phyloP scores from a whole-genome alignment of 2,888 invertebrate genomes.

The Lissocephala sabroskyi region DNA sequence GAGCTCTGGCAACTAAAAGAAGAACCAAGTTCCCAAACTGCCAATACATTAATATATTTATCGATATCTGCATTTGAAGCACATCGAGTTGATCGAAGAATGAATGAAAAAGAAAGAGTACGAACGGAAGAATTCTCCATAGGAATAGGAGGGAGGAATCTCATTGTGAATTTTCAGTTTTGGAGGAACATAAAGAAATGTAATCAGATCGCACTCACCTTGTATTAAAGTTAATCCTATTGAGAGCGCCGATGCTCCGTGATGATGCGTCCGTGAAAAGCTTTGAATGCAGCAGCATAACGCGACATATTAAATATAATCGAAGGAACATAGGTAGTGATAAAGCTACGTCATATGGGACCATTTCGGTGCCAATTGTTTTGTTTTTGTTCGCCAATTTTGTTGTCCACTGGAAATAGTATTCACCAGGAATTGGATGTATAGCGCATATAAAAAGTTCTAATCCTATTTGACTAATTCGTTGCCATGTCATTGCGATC shows the following conservation, averaged over 20 bases:
- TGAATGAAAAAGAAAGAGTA: too few species aligned
- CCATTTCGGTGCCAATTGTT: constrained; percentile 79
- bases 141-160: too few species aligned
- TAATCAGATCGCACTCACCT: constrained; percentile 76
- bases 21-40: too few species aligned
- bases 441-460: constrained; percentile 97
- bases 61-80: too few species aligned
- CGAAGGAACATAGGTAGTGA: constrained; percentile 99
- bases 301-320: constrained; percentile 98
- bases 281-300: constrained; percentile 99
- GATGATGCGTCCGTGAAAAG: constrained; percentile 99
- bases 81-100: too few species aligned
- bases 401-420: constrained; percentile 96
- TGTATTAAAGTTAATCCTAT: constrained; percentile 99
- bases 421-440: constrained; percentile 98
- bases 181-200: too few species aligned
- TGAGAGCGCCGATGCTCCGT: constrained; percentile 96
- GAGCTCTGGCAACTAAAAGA: too few species aligned
- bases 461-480: constrained; percentile 92
- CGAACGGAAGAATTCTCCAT: too few species aligned
- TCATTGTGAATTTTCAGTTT: too few species aligned
- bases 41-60: too few species aligned
- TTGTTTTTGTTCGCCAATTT: constrained; percentile 92
- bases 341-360: constrained; percentile 96
- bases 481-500: constrained; percentile 99